phyloP scores from a whole-genome alignment of 2,888 invertebrate genomes.

The Stenichneumon culpator region DNA sequence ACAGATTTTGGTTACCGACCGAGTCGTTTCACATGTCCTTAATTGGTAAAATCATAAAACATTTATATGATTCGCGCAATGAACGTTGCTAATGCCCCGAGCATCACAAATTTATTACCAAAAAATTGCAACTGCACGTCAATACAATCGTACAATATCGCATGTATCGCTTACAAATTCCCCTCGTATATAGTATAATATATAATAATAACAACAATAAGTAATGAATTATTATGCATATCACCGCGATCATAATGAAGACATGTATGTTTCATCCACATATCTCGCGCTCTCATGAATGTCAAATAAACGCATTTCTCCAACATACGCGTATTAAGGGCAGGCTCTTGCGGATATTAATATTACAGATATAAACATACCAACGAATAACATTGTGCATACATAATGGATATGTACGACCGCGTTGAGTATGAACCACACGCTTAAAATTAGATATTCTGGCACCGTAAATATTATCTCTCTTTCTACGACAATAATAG shows the following conservation, averaged over 20 bases:
- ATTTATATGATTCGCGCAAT: background rate
- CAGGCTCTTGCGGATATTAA: background rate
- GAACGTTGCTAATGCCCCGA: conserved; percentile 16
- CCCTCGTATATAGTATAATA: conserved; percentile 19
- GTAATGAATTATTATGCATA: conserved; percentile 50
- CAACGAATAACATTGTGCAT: background rate
- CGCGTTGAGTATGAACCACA: background rate
- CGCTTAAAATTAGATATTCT: conserved; percentile 41
- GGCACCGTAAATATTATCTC: conserved; percentile 43
- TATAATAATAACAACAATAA: conserved; percentile 9
- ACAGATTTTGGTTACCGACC: no score
- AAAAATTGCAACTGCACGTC: conserved; percentile 48
- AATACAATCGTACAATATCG: conserved; percentile 42
- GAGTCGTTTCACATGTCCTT: no score
- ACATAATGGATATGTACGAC: background rate
- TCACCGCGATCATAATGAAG: conserved; percentile 16
- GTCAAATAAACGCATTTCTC: background rate
- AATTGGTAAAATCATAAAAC: background rate
- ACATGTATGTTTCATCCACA: background rate
- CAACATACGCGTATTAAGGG: background rate
- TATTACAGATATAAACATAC: background rate
- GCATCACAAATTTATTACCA: conserved; percentile 60
- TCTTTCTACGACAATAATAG: conserved; percentile 1
- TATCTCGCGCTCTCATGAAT: background rate
- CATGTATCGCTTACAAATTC: conserved; percentile 11